These are phyloP conservation scores for Dasyurus viverrinus DNA, from an alignment of 2,113 vertebrate species.

Conservation along the genomic window DNA sequence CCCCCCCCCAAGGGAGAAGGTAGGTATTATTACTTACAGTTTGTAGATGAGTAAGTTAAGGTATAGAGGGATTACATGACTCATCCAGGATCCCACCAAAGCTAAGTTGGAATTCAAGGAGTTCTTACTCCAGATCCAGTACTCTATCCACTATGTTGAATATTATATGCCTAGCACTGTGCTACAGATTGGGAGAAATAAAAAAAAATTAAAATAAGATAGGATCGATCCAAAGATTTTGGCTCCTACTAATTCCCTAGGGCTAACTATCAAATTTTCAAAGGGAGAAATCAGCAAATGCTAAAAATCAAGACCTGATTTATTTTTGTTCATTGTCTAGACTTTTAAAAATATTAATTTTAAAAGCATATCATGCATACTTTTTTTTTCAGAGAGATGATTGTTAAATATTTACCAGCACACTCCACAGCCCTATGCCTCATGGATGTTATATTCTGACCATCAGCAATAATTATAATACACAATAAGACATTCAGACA, in stretches of 20 bases:
- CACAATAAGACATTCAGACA: not conserved
- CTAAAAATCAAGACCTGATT: not conserved
- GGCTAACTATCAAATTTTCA: not conserved
- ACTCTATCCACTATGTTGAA: not conserved
- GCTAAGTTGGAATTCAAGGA: not conserved
- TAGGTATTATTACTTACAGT: not conserved
- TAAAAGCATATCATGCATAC: not conserved
- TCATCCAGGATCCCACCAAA: not conserved
- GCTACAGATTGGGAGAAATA: not conserved
- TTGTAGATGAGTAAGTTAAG: not conserved
- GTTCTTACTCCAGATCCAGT: not conserved
- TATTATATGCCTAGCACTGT: not conserved
- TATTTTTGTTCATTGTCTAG: not conserved
- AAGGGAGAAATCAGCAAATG: not conserved
- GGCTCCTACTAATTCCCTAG: not conserved
- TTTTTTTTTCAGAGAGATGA: not conserved
- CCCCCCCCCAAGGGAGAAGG: not conserved
- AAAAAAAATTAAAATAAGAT: not conserved
- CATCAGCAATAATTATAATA: not conserved
- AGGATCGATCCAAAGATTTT: not conserved
- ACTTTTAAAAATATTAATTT: not conserved
- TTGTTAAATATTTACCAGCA: not conserved
- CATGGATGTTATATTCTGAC: not conserved
- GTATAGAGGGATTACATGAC: not conserved
- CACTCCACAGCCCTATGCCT: not conserved